Evolutionary conservation across 2,113 vertebrate species (phyloP).

Genomic region (Elachura formosa): DNA sequence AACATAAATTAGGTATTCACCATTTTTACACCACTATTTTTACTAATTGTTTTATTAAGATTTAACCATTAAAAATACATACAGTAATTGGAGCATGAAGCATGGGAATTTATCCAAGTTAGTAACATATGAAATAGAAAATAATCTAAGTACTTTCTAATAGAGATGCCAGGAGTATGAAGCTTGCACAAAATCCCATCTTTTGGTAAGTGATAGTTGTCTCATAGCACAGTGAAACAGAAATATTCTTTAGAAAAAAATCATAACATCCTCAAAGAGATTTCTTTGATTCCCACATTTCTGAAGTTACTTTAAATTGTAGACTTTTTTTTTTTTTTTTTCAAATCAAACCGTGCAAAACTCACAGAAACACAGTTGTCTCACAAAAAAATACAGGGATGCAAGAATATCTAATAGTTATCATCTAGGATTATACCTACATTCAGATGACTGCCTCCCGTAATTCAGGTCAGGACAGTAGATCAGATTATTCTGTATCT

Average conservation of each 20-base stretch:
- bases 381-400: not conserved
- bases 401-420: not conserved
- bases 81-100: not conserved
- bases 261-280: not conserved
- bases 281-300: not conserved
- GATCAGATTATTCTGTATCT: not conserved
- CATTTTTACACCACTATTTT: not conserved
- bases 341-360: not conserved
- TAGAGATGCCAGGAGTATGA: not conserved
- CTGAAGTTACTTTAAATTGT: not conserved
- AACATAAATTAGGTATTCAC: not conserved
- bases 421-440: not conserved
- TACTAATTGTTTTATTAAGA: not conserved
- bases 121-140: not conserved
- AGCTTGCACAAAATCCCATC: not conserved
- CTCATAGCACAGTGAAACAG: not conserved
- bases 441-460: not conserved
- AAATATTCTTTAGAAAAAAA: not conserved
- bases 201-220: not conserved
- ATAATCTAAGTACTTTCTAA: not conserved
- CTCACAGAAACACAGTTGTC: not conserved
- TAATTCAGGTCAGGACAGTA: not conserved
- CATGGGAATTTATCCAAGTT: not conserved
- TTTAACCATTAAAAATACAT: not conserved
- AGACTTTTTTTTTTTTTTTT: not conserved